These are phyloP conservation scores for Drosophila quinaria DNA, from an alignment of 2,888 invertebrate genomes.

Conservation along the genomic window DNA sequence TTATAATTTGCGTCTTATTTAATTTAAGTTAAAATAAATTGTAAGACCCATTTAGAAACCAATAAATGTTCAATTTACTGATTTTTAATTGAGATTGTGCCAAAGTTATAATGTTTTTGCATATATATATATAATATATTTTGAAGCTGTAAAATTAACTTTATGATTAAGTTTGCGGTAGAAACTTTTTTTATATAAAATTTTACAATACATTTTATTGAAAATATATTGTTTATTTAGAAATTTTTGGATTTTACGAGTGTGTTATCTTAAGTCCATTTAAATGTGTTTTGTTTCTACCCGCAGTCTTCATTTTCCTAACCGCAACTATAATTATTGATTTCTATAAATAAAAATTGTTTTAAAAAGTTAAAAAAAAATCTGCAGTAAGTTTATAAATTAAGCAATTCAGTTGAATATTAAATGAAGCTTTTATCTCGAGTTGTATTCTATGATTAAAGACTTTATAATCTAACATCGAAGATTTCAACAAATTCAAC, in stretches of 20 bases:
- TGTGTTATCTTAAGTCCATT: constrained; percentile 29
- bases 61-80: constrained; percentile 12
- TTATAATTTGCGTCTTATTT: background rate
- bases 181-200: background rate
- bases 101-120: background rate
- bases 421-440: no score
- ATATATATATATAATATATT: background rate
- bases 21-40: background rate
- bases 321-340: constrained; percentile 28
- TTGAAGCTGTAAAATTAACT: background rate
- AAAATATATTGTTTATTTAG: constrained; percentile 6
- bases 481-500: background rate
- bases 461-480: no score
- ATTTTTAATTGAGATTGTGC: constrained; percentile 11
- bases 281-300: constrained; percentile 15
- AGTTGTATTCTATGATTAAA: no score
- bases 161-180: constrained; percentile 18
- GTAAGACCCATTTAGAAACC: constrained; percentile 1
- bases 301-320: constrained; percentile 32
- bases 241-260: background rate
- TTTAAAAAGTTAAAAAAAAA: background rate
- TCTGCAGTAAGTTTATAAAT: background rate
- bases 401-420: background rate
- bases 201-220: constrained; percentile 3
- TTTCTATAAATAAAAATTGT: constrained; percentile 23